Conservation (phyloP, 2,888 invertebrate species). For the Tiphia femorata region DNA sequence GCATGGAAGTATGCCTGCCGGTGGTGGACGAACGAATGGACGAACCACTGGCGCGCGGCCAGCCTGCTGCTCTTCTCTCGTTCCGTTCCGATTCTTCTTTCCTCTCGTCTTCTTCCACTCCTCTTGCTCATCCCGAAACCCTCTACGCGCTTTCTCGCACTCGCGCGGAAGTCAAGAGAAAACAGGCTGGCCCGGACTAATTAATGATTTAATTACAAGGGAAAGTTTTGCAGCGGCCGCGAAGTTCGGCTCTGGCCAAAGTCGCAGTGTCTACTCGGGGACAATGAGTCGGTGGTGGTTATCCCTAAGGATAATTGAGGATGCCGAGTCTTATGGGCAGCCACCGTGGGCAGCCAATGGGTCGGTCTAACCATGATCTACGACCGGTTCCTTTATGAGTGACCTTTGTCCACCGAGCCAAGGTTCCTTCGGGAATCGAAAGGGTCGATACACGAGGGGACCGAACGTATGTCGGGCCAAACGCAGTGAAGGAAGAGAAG, state of each 20-base stretch:
- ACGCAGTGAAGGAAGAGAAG: neutral
- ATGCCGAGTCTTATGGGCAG: conserved; percentile 54
- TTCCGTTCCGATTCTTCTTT: neutral
- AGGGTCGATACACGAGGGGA: conserved; percentile 33
- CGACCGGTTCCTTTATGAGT: conserved; percentile 59
- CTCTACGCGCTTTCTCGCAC: too few species aligned
- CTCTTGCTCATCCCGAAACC: neutral
- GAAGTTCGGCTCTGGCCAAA: conserved; percentile 23
- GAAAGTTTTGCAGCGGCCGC: conserved; percentile 51
- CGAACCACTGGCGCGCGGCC: too few species aligned
- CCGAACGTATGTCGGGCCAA: too few species aligned
- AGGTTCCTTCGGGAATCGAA: conserved; percentile 50
- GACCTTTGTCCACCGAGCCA: conserved; percentile 59
- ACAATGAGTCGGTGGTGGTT: conserved; percentile 24
- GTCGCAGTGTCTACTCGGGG: conserved; percentile 40
- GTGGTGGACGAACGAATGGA: too few species aligned
- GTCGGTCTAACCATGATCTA: conserved; percentile 62
- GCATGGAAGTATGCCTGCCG: too few species aligned
- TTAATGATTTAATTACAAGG: conserved; percentile 64
- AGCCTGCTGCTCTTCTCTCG: too few species aligned
- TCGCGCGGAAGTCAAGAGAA: too few species aligned
- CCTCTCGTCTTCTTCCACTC: neutral
- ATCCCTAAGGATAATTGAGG: conserved; percentile 59
- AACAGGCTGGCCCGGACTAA: conserved; percentile 44
- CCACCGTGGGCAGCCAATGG: conserved; percentile 31